A percentile compares a stretch with the other conserved stretches of the same genome.
Conservation (phyloP, 2,888 invertebrate genomes). For the Leptura quadrifasciata region DNA sequence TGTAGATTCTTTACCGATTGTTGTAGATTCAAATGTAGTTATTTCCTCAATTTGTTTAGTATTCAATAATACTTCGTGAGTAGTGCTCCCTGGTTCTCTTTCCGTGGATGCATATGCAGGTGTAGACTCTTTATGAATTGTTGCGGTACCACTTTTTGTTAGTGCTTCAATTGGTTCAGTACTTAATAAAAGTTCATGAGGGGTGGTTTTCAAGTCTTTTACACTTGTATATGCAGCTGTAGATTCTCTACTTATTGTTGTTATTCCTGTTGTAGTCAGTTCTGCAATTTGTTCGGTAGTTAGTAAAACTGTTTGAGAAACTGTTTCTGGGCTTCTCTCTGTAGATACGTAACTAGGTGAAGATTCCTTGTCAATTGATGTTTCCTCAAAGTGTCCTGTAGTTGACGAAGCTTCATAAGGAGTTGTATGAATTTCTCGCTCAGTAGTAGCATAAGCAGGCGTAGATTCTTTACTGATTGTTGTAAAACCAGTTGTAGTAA, state of each 20-base stretch:
- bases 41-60: neutral
- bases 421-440: neutral
- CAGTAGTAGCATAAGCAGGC: neutral
- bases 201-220: conserved; percentile 34
- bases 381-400: neutral
- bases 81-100: conserved; percentile 40
- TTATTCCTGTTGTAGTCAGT: conserved; percentile 27
- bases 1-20: neutral
- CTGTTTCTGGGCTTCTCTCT: neutral
- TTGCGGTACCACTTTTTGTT: neutral
- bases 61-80: neutral
- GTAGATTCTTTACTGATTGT: conserved; percentile 8
- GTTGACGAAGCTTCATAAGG: neutral
- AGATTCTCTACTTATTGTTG: conserved; percentile 33
- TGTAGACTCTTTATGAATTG: neutral
- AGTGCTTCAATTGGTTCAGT: neutral
- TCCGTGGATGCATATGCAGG: conserved; percentile 37
- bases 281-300: conserved; percentile 30
- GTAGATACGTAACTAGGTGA: conserved; percentile 1
- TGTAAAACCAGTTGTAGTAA: conserved; percentile 20
- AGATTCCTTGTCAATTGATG: neutral
- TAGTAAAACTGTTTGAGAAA: conserved; percentile 1
- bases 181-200: conserved; percentile 12
- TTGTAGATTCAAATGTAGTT: neutral
- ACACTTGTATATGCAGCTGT: conserved; percentile 27